These are phyloP conservation scores for Pelodiscus sinensis DNA, from an alignment of 2,113 vertebrate genomes.

Conservation along the genomic window DNA sequence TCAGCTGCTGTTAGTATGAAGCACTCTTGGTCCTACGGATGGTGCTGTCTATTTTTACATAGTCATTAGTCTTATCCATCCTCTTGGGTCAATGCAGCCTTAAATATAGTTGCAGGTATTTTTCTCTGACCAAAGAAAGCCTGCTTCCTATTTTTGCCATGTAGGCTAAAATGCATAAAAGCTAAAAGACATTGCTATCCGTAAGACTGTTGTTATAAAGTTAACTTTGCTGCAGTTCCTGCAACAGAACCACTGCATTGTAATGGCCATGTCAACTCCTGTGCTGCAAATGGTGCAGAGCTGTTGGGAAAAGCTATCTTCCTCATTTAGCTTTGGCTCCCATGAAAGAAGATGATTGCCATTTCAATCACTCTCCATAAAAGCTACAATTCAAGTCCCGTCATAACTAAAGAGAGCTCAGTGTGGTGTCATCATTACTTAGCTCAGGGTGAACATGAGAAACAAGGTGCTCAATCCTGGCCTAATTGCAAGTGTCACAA, in stretches of 20 bases:
- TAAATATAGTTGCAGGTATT: not conserved
- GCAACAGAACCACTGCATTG: not conserved
- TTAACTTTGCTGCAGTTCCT: not conserved
- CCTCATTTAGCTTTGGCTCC: not conserved
- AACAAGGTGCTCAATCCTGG: slow-evolving; percentile 27
- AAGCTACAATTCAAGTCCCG: not conserved
- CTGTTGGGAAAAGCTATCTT: not conserved
- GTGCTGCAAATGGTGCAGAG: not conserved
- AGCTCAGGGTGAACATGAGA: slow-evolving; percentile 25
- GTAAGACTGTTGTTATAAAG: not conserved
- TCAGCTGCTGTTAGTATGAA: fast-evolving
- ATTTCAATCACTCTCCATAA: not conserved
- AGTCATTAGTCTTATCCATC: not conserved
- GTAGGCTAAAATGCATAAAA: not conserved
- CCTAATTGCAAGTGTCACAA: slow-evolving; percentile 39
- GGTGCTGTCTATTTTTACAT: not conserved
- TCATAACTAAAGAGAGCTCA: not conserved
- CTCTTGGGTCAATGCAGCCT: not conserved
- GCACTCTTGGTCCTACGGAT: not conserved
- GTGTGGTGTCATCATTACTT: not conserved
- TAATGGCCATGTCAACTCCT: not conserved
- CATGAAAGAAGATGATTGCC: not conserved
- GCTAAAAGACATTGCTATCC: fast-evolving
- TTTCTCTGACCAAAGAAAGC: not conserved
- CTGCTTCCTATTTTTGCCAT: not conserved